phyloP scores from a whole-genome alignment of 2,888 invertebrate species.

The Caenorhabditis imperialis region DNA sequence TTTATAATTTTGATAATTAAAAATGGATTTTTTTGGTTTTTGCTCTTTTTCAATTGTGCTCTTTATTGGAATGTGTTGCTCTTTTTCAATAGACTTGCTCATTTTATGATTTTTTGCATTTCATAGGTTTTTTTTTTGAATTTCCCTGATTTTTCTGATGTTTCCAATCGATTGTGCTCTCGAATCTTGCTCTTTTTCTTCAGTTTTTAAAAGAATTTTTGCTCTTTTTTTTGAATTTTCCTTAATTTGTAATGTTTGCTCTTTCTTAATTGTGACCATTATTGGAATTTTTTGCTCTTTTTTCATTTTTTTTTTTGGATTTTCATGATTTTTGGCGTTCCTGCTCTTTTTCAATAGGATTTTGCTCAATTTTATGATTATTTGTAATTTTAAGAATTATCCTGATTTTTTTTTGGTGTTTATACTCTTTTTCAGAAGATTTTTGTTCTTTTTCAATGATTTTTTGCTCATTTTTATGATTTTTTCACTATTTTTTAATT shows the following conservation, averaged over 20 bases:
- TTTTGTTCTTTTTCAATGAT: too few relatives aligned
- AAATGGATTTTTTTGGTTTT: background rate
- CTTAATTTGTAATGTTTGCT: background rate
- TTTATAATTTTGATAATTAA: too few relatives aligned
- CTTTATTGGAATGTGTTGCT: too few relatives aligned
- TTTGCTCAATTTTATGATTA: too few relatives aligned
- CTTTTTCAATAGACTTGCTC: too few relatives aligned
- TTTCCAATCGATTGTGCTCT: background rate
- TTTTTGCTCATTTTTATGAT: slow-evolving; percentile 5
- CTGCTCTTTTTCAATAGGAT: too few relatives aligned
- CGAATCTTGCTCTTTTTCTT: background rate
- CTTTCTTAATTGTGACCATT: background rate
- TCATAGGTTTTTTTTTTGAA: slow-evolving; percentile 15
- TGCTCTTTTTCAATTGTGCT: background rate
- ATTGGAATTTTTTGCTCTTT: too few relatives aligned
- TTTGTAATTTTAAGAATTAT: too few relatives aligned
- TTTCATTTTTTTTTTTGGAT: too few relatives aligned
- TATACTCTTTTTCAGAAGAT: background rate
- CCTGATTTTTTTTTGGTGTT: too few relatives aligned
- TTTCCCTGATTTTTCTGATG: background rate
- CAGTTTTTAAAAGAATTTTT: background rate
- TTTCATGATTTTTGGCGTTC: too few relatives aligned
- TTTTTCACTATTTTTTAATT: background rate
- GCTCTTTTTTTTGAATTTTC: background rate
- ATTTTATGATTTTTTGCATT: background rate